These are phyloP conservation scores for Polydesmus complanatus DNA, from an alignment of 2,888 invertebrate species.

Conservation along the genomic window DNA sequence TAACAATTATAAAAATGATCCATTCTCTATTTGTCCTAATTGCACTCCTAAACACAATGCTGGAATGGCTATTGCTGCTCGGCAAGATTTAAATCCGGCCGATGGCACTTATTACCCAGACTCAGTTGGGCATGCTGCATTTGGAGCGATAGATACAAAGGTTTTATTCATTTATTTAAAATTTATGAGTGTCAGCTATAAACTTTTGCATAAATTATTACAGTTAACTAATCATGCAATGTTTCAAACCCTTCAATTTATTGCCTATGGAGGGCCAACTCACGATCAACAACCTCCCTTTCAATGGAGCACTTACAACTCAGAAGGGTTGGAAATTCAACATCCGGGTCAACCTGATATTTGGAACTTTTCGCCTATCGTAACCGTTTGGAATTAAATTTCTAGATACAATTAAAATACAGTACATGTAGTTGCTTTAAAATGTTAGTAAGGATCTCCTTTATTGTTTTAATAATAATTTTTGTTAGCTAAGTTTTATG, in stretches of 20 bases:
- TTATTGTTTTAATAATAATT: not conserved
- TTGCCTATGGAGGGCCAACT: conserved; percentile 33
- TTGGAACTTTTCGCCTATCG: conserved; percentile 52
- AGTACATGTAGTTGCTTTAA: no score
- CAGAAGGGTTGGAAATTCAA: conserved; percentile 42
- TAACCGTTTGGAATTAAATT: conserved; percentile 39
- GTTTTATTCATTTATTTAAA: no score
- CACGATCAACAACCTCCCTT: conserved; percentile 53
- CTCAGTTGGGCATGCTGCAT: conserved; percentile 50
- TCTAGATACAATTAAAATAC: no score
- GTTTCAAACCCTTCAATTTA: conserved; percentile 22
- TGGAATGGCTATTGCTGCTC: conserved; percentile 54
- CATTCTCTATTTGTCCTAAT: conserved; percentile 46
- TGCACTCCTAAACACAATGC: conserved; percentile 56
- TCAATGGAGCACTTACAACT: conserved; percentile 59
- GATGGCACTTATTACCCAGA: conserved; percentile 54
- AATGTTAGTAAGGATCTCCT: no score
- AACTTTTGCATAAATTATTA: conserved; percentile 6
- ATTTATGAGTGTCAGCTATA: not conserved
- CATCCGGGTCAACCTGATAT: conserved; percentile 60
- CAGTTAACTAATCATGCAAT: conserved; percentile 28
- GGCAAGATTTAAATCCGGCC: conserved; percentile 54
- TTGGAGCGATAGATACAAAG: conserved; percentile 57
- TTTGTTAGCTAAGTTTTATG: not conserved
- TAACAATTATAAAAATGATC: conserved; percentile 55